A percentile compares a stretch with the other conserved stretches of the same genome.
Conservation (phyloP, 1,140 invertebrate genomes). For the Holotrichia oblita region DNA sequence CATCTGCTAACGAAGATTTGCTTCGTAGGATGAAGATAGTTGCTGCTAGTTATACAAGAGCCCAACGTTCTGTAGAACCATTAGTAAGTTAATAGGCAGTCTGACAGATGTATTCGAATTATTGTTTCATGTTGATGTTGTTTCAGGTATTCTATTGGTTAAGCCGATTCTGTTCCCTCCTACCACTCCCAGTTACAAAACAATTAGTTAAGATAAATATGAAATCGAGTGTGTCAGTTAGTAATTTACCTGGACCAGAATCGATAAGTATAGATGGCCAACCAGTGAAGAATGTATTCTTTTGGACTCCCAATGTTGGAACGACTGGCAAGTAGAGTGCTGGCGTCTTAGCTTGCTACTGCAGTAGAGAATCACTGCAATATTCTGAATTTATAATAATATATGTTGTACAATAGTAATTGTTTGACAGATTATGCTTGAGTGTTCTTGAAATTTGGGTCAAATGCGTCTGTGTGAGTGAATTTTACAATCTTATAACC, state of each 20-base stretch:
- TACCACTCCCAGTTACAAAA: neutral
- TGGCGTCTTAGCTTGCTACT: too few species aligned
- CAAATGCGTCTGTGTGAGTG: too few species aligned
- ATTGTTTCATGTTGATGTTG: neutral
- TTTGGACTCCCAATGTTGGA: slow-evolving; percentile 41
- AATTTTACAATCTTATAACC: too few species aligned
- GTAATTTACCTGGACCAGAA: slow-evolving; percentile 43
- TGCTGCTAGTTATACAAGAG: neutral
- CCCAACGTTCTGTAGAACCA: neutral
- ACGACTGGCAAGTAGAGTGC: slow-evolving; percentile 42
- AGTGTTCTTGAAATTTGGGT: too few species aligned
- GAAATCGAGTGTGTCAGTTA: slow-evolving; percentile 37
- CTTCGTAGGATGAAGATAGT: neutral
- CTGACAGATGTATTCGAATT: neutral
- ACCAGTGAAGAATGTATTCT: slow-evolving; percentile 41
- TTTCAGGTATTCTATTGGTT: slow-evolving; percentile 7
- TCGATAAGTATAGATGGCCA: slow-evolving; percentile 32
- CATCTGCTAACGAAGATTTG: neutral
- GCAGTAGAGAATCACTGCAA: neutral
- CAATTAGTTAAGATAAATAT: neutral
- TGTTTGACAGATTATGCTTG: too few species aligned
- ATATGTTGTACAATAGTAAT: neutral
- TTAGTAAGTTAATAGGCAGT: too few species aligned
- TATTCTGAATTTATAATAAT: neutral
- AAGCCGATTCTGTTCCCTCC: neutral